Evolutionary conservation across 2,888 invertebrate species (phyloP), one percentile per base, ranked within the genome.

Genomic region (Acanthacorydalis orientalis): DNA sequence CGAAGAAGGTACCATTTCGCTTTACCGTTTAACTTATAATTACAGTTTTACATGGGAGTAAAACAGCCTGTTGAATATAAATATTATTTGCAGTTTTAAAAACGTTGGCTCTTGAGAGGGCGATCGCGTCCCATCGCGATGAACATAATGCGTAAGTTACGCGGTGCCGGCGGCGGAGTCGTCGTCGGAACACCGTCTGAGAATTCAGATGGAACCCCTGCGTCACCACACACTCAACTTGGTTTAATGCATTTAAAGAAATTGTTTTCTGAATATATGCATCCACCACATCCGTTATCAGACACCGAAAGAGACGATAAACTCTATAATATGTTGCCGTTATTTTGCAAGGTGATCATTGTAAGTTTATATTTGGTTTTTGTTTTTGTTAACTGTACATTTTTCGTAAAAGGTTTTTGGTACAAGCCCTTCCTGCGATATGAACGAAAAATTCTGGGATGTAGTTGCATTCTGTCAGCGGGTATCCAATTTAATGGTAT

Each of bases 361-460:
- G 7, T 2, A 23, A 12, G n/a, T n/a, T 12, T 12, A 16, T 6
- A 12, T 15, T 6, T 15, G 9, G 7, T 39, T 10, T 41, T 16
- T 12, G n/a, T 12, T 41, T 41, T 41, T 41, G 1, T 41, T 23
- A 4, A 10, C 14, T 15, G 3, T 15, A n/a, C 14, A 12, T 40
- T n/a, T 16, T 12, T 40, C 11, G 15, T 15, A 16, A 40, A 7
- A 93, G 92, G 91, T 93, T 46, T 95, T 95, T 69, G 89, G 90
- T 53, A 79, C 86, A 54, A 87, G 89, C 63, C 89, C 92, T 49
- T 82, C 91, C n/a, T 81, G 83, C 60, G 95, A 96, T 61, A 90
- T 97, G 87, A 88, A 86, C 63, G 92, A 92, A 63, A 93, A 95
- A 66, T 97, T 97, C 70, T 89, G 91, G 77, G 96, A 97, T 63